Conservation (phyloP, 2,888 invertebrate genomes). For the Sphaerophoria taeniata region DNA sequence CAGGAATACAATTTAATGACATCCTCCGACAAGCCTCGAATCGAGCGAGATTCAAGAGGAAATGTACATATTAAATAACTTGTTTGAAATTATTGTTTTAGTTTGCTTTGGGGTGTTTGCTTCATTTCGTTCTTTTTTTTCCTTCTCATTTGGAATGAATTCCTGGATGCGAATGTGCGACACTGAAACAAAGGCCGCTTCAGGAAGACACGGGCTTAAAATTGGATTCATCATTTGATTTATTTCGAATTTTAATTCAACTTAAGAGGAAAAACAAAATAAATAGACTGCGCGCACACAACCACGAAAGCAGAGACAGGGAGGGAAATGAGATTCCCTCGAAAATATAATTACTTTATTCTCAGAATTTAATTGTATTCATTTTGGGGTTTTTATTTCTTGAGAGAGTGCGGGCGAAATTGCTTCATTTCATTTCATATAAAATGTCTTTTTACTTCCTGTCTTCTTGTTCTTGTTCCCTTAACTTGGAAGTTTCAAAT, state of each 20-base stretch:
- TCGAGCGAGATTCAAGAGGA: not conserved
- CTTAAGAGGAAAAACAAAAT: not conserved
- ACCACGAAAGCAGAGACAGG: not conserved
- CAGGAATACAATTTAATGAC: not conserved
- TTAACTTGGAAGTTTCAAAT: too few species aligned
- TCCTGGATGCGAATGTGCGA: not conserved
- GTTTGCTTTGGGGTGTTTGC: not conserved
- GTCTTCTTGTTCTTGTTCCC: too few species aligned
- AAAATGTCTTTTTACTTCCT: not conserved
- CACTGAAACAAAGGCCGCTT: not conserved
- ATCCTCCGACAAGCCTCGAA: not conserved
- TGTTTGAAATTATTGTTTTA: not conserved
- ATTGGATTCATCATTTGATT: not conserved
- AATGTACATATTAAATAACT: not conserved
- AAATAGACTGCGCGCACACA: not conserved
- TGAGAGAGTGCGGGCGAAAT: not conserved
- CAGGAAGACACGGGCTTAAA: not conserved
- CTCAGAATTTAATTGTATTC: not conserved
- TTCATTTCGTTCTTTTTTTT: too few species aligned
- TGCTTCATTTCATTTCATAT: not conserved
- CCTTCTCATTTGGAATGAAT: not conserved
- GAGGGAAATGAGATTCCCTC: not conserved
- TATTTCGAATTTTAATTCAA: not conserved
- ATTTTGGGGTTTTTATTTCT: not conserved
- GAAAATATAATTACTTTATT: constrained; percentile 12